Evolutionary conservation across 2,888 invertebrate genomes (phyloP), one percentile per base, ranked within the genome.

Genomic region (Andrena bicolor): DNA sequence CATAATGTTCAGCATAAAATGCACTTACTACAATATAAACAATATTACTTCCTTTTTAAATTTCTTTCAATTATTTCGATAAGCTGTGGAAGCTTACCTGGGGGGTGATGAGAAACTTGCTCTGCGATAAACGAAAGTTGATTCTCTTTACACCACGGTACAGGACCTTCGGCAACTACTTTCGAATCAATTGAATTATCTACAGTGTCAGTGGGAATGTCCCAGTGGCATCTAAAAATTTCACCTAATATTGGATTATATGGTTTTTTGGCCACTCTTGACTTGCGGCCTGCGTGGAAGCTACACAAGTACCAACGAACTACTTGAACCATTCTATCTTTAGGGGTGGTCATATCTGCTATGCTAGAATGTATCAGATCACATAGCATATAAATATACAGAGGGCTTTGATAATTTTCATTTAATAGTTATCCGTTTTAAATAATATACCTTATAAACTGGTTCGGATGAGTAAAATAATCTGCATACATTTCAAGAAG

Each of bases 401-500:
- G 26, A n/a, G n/a, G 4, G 16, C 2, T 35, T 49, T 10, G 16
- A 30, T 5, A 5, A 63, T 60, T 5, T 26, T 53, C 1, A 53
- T 53, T 61, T 49, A 60, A 10, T 20, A 73, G 28, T 13, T 16
- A 2, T 32, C 49, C 32, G 10, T 32, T 69, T n/a, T 48, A 28
- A n/a, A 51, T 16, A 23, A 90, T 94, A 93, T 94, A 98, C 98
- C 96, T 97, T 84, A 97, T 96, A 94, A 99, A 99, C 91, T 99
- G 96, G 94, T 99, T 99, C 0, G 99, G 99, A 95, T 99, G 99
- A 13, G 99, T 99, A 95, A 99, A 99, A 93, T 99, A 99, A 95
- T 99, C 99, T 66, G 99, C 99, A 94, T 99, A 99, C 99, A 99
- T 99, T 95, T 99, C 99, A 64, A 99, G 95, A 53, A 99, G 95